Evolutionary conservation across 2,797 vertebrate species (phyloP), one percentile per base, ranked within the genome.

Genomic region (Thaleichthys pacificus): DNA sequence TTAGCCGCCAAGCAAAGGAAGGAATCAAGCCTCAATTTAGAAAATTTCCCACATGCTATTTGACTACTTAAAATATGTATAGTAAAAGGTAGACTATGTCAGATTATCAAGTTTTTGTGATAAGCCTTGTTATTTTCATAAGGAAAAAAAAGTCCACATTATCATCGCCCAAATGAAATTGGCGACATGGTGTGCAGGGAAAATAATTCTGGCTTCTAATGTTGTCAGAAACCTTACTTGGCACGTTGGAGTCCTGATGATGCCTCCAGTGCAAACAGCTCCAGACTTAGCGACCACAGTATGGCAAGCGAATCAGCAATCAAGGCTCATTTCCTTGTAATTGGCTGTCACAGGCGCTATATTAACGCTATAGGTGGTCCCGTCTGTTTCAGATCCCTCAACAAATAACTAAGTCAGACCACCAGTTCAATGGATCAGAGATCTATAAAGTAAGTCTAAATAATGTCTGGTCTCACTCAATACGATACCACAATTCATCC

Each of bases 271-370:
- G 32, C 60, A 65, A 85, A 85, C 85, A 88, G 88, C 78, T 82
- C 82, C 77, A 64, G 64, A 72, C 82, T 84, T 91, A 89, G 5
- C 24, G 4, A 56, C 63, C 21, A 72, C 71, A 62, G 77, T 80
- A 80, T 84, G 84, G 84, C 84, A 77, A 82, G 86, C 80, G 71
- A 77, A 86, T 85, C 85, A 74, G 85, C 86, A 91, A 89, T 91
- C 89, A 91, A 76, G 72, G 64, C 80, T 89, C 84, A 92, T 90
- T 89, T 90, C 88, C 86, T 73, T 51, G 79, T 84, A 87, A 90
- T 89, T 86, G 87, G 74, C 77, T 78, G 81, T 84, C 62, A 73
- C 79, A 9, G 61, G 73, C 12, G 74, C 81, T 78, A 70, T 68
- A 88, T 90, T 89, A 88, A 77, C 88, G 75, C 88, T 74, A 70